Conservation (phyloP, 2,888 invertebrate genomes). For the Oscheius myriophilus region DNA sequence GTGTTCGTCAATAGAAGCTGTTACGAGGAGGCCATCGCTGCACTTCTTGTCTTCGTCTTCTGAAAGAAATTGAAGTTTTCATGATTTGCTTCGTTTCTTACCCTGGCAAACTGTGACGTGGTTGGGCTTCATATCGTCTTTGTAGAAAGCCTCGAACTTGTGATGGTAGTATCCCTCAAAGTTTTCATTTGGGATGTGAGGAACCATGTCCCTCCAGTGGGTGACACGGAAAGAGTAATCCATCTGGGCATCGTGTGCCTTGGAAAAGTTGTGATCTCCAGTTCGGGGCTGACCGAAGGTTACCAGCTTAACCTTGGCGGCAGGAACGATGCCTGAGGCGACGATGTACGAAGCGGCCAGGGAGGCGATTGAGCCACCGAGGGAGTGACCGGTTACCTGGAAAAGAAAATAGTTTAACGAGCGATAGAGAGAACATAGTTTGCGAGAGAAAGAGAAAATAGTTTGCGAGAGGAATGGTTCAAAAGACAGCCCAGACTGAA, state of each 20-base stretch:
- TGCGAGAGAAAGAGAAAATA: neutral
- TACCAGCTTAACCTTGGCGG: conserved; percentile 44
- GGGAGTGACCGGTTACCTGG: conserved; percentile 53
- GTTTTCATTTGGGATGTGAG: conserved; percentile 55
- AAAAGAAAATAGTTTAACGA: too few species aligned
- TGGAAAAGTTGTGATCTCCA: conserved; percentile 53
- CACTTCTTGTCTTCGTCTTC: conserved; percentile 47
- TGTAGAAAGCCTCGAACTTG: conserved; percentile 51
- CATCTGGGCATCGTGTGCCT: conserved; percentile 39
- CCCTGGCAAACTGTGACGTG: conserved; percentile 37
- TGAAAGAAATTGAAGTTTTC: conserved; percentile 16
- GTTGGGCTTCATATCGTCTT: conserved; percentile 36
- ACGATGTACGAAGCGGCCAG: conserved; percentile 53
- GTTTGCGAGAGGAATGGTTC: too few species aligned
- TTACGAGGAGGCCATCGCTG: conserved; percentile 46
- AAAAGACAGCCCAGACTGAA: too few species aligned
- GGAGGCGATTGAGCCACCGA: conserved; percentile 58
- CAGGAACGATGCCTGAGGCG: conserved; percentile 28
- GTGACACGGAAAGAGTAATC: conserved; percentile 17
- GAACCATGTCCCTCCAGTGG: conserved; percentile 56
- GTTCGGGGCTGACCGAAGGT: conserved; percentile 65
- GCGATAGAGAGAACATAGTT: too few species aligned
- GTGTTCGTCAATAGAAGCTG: conserved; percentile 55
- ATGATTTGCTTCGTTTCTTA: neutral
- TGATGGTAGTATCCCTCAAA: conserved; percentile 57